phyloP scores from a whole-genome alignment of 2,113 vertebrate species.

The Salvelinus fontinalis region DNA sequence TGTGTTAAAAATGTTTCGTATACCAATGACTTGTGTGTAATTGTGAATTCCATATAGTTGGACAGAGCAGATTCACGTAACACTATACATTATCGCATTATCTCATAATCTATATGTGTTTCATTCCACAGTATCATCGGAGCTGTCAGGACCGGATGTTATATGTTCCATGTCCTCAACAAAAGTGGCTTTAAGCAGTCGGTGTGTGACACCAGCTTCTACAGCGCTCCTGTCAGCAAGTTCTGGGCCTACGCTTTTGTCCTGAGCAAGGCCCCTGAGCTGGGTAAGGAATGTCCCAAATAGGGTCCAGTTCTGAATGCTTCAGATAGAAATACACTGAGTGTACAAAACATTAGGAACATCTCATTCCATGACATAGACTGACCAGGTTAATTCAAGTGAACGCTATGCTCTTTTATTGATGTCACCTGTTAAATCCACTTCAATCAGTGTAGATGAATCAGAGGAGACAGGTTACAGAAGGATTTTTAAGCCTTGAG shows the following conservation, averaged over 20 bases:
- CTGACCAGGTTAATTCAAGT: too few relatives aligned
- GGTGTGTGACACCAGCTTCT: constrained; percentile 72
- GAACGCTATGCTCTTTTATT: too few relatives aligned
- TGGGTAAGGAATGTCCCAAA: constrained; percentile 74
- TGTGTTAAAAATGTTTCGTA: too few relatives aligned
- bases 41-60: too few relatives aligned
- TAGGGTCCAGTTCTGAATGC: neutral
- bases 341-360: constrained; percentile 69
- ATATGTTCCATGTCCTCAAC: constrained; percentile 66
- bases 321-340: constrained; percentile 17
- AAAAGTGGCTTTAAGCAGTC: constrained; percentile 70
- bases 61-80: too few relatives aligned
- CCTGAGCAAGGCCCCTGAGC: constrained; percentile 84
- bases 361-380: constrained; percentile 32
- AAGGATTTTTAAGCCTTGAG: too few relatives aligned
- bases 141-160: constrained; percentile 66
- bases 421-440: too few relatives aligned
- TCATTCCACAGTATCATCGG: constrained; percentile 76
- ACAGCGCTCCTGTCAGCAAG: constrained; percentile 58
- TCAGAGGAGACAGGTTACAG: too few relatives aligned
- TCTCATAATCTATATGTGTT: neutral
- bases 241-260: constrained; percentile 83
- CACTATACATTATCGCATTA: neutral
- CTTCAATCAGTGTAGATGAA: too few relatives aligned
- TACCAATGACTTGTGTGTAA: too few relatives aligned